Conservation (phyloP, 2,797 vertebrate species). For the Vipera ursinii region DNA sequence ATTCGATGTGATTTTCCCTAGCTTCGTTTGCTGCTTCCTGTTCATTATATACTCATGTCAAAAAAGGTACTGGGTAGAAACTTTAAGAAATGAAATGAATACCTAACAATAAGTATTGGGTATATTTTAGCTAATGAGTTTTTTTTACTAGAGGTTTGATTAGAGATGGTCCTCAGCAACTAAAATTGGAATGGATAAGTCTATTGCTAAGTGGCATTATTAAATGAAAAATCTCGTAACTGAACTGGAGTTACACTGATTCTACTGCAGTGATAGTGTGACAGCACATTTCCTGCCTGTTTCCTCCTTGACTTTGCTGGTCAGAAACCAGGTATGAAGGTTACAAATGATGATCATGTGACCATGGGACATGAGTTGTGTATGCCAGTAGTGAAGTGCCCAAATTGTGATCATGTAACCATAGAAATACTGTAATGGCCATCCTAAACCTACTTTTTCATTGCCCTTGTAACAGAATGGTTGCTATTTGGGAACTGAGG, state of each 20-base stretch:
- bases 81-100: background rate
- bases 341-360: background rate
- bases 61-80: background rate
- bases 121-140: background rate
- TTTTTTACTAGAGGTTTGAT: background rate
- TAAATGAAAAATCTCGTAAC: background rate
- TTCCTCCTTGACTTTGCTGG: background rate
- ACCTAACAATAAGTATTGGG: background rate
- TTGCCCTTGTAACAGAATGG: background rate
- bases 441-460: background rate
- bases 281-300: background rate
- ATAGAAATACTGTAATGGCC: background rate
- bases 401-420: background rate
- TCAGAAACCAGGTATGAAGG: background rate
- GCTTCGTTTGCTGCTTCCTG: too few species aligned
- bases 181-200: background rate
- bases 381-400: background rate
- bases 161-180: background rate
- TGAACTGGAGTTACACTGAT: background rate
- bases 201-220: background rate
- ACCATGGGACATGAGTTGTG: background rate
- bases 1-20: too few species aligned
- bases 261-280: background rate
- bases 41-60: background rate
- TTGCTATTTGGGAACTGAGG: background rate